Percentiles rank a stretch among this genome's conserved stretches.
Evolutionary conservation across 2,797 vertebrate species (phyloP).

Genomic region (Pseudochromis fuscus): DNA sequence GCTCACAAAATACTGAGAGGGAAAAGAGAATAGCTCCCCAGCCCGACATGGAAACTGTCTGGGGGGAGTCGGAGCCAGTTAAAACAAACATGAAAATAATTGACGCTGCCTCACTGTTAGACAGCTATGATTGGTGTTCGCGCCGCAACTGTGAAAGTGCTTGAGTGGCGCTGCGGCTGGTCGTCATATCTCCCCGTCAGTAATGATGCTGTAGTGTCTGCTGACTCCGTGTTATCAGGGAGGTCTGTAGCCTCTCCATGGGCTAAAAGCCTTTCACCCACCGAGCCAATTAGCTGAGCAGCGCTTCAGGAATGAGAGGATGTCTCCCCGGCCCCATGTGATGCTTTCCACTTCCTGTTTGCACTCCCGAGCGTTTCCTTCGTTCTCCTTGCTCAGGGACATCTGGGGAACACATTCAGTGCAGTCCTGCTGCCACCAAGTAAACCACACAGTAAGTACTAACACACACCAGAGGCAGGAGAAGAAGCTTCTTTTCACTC

Average conservation of each 20-base stretch:
- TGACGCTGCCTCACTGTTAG: slow-evolving; percentile 44
- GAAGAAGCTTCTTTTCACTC: slow-evolving; percentile 29
- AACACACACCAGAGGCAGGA: slow-evolving; percentile 46
- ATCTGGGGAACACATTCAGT: slow-evolving; percentile 76
- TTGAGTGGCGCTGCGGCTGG: slow-evolving; percentile 43
- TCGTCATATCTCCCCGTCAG: slow-evolving; percentile 39
- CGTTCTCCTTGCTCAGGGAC: slow-evolving; percentile 45
- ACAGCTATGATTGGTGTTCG: slow-evolving; percentile 63
- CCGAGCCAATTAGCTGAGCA: slow-evolving; percentile 53
- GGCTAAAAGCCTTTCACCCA: slow-evolving; percentile 48
- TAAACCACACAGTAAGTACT: slow-evolving; percentile 55
- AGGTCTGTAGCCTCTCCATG: slow-evolving; percentile 38
- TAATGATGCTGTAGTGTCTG: slow-evolving; percentile 42
- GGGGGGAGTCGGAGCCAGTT: slow-evolving; percentile 67
- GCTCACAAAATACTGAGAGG: slow-evolving; percentile 65
- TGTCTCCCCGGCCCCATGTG: slow-evolving; percentile 38
- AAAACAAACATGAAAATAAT: slow-evolving; percentile 78
- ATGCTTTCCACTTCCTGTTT: slow-evolving; percentile 75
- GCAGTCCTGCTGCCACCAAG: slow-evolving; percentile 49
- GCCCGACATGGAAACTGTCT: slow-evolving; percentile 72
- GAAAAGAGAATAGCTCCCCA: slow-evolving; percentile 65
- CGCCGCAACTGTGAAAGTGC: slow-evolving; percentile 43
- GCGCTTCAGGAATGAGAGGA: slow-evolving; percentile 50
- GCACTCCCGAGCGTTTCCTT: slow-evolving; percentile 40
- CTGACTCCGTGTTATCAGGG: slow-evolving; percentile 39